Evolutionary conservation across 2,888 invertebrate genomes (phyloP).

Genomic region (Lydus trimaculatus): DNA sequence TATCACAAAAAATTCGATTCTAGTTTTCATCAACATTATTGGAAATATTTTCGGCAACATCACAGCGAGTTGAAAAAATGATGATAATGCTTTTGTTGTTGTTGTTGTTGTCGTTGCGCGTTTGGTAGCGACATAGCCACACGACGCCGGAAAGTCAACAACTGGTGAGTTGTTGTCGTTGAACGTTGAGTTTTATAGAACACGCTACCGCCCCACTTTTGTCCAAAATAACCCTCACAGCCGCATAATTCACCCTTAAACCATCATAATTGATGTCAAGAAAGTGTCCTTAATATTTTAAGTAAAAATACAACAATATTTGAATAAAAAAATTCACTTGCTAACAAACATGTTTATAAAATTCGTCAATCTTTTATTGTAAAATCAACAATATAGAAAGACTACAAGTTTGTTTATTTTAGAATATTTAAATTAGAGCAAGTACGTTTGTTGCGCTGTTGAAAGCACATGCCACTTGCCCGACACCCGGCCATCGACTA

Average conservation of each 20-base stretch:
- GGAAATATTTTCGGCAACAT: background rate
- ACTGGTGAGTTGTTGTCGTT: constrained; percentile 41
- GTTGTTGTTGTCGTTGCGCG: background rate
- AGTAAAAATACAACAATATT: background rate
- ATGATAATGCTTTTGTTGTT: background rate
- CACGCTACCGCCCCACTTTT: constrained; percentile 38
- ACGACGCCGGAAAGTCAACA: constrained; percentile 35
- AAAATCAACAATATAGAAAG: background rate
- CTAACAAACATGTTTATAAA: no score
- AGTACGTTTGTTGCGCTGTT: constrained; percentile 15
- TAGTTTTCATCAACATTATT: background rate
- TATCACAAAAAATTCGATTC: constrained; percentile 12
- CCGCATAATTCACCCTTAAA: constrained; percentile 40
- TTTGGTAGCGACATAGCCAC: constrained; percentile 35
- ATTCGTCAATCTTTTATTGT: no score
- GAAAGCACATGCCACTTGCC: constrained; percentile 22
- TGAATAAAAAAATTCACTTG: background rate
- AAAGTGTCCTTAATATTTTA: background rate
- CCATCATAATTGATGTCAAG: constrained; percentile 1
- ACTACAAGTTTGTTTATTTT: background rate
- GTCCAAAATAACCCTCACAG: constrained; percentile 35
- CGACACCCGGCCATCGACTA: constrained; percentile 49
- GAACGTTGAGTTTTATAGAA: constrained; percentile 41
- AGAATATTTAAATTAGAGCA: background rate
- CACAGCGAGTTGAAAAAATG: background rate